Base-by-base conservation (phyloP, 2,113 vertebrate genomes). In the Forbesichthys papilliferus region DNA sequence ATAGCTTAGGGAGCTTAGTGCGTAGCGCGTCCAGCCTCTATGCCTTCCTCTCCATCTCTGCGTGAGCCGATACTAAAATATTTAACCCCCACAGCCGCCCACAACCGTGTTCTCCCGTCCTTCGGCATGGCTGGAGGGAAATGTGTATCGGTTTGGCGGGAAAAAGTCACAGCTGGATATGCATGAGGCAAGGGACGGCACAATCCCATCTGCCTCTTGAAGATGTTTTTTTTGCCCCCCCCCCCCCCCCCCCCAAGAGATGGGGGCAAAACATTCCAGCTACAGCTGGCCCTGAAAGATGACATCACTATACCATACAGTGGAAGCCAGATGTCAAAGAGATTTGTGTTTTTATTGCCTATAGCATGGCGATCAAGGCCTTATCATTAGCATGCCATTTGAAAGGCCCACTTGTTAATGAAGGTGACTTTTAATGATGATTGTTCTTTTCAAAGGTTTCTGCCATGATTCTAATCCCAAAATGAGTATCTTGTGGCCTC, bases 21-120 rank as follows among this genome's bases (percentile, higher is more conserved):
- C 54, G 7, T 20, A 11, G 42, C 34, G 42, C 11, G 4, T 16
- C 14, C 42, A 9, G 14, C n/a, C 48, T 27, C 62, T 20, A 16
- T 34, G 47, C 47, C 48, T 53, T 11, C 13, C 5, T 53, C 48
- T 36, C 51, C 34, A 9, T 61, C 79, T 62, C 60, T 79, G 65
- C 71, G 72, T 63, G 68, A 67, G 78, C 61, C 77, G 76, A 76
- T 87, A 77, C 69, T 87, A 68, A 89, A 89, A 87, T 89, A 91
- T 91, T 88, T 86, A 89, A 73, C 74, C 79, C 66, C 77, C 69
- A 80, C 78, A 82, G 64, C 53, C 14, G 66, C 73, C 79, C 70
- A 61, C 71, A 70, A 61, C 66, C 75, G 48, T 53, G 61, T 51
- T 42, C 72, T 73, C 52, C 71, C 63, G 69, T 74, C 78, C 64